phyloP scores from a whole-genome alignment of 2,888 invertebrate genomes.

The Sicus ferrugineus region DNA sequence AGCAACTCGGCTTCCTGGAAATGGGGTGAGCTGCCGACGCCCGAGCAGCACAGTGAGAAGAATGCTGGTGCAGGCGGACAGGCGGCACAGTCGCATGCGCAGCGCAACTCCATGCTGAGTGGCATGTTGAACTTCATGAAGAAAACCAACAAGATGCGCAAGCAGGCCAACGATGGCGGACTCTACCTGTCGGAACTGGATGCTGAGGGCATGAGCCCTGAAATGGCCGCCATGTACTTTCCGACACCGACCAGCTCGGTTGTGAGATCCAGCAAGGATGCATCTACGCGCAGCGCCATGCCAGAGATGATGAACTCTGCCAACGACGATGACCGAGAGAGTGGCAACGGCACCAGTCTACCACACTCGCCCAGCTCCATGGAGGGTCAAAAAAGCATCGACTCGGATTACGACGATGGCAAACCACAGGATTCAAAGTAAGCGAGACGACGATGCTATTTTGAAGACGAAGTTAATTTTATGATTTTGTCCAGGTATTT shows the following conservation, averaged over 20 bases:
- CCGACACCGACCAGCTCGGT: constrained; percentile 65
- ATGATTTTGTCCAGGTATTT: constrained; percentile 57
- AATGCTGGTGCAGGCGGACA: constrained; percentile 39
- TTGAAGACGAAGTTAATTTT: background rate
- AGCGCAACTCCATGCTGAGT: constrained; percentile 78
- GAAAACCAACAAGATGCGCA: constrained; percentile 71
- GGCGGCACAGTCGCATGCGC: constrained; percentile 55
- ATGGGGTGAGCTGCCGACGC: constrained; percentile 84
- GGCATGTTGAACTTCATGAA: constrained; percentile 95
- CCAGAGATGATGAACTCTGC: constrained; percentile 19
- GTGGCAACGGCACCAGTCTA: constrained; percentile 94
- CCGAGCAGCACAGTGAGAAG: constrained; percentile 49
- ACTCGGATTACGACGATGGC: constrained; percentile 84
- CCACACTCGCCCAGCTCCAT: constrained; percentile 93
- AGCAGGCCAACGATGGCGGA: constrained; percentile 69
- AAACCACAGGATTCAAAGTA: constrained; percentile 65
- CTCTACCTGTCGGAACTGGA: constrained; percentile 91
- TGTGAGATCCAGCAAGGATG: constrained; percentile 37
- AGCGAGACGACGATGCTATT: constrained; percentile 51
- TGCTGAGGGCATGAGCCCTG: constrained; percentile 89
- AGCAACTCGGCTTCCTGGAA: constrained; percentile 74
- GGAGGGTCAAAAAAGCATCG: constrained; percentile 80
- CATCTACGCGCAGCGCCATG: constrained; percentile 28
- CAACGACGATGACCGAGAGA: constrained; percentile 91
- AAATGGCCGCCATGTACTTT: constrained; percentile 87